These are phyloP conservation scores for Oenanthe oenanthe DNA, from an alignment of 2,113 vertebrate species.

Conservation along the genomic window DNA sequence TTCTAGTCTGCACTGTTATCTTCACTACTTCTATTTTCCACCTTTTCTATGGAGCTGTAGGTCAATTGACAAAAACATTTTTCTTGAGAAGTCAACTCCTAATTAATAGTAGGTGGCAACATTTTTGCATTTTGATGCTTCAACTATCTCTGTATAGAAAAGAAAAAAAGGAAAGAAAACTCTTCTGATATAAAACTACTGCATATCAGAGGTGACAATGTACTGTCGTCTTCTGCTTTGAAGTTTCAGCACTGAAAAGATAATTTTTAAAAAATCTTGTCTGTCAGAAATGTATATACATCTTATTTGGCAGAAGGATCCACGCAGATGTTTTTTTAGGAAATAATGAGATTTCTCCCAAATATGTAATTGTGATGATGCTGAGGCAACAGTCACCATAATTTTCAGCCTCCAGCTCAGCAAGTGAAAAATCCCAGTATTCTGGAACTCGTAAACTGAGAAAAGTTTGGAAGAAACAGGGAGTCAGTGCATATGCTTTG, in stretches of 20 bases:
- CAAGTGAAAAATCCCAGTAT: neutral
- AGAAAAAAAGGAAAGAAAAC: neutral
- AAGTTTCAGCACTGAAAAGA: neutral
- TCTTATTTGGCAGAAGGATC: neutral
- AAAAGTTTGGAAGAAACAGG: neutral
- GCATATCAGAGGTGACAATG: neutral
- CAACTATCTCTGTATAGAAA: neutral
- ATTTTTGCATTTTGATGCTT: neutral
- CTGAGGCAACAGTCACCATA: neutral
- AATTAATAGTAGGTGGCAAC: neutral
- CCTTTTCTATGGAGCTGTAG: neutral
- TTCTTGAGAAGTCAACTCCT: neutral
- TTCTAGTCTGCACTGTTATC: neutral
- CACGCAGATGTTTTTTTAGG: neutral
- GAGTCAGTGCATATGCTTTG: rapidly evolving
- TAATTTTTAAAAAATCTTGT: neutral
- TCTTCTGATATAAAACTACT: neutral
- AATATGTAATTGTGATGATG: neutral
- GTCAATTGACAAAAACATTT: neutral
- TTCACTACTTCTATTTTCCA: neutral
- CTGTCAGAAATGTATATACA: neutral
- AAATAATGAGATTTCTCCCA: neutral
- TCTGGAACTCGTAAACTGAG: neutral
- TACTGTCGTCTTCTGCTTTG: neutral
- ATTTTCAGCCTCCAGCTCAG: neutral